Percentiles rank a stretch among this genome's conserved stretches.
Conservation (phyloP, 2,797 vertebrate species). For the Trachurus trachurus region DNA sequence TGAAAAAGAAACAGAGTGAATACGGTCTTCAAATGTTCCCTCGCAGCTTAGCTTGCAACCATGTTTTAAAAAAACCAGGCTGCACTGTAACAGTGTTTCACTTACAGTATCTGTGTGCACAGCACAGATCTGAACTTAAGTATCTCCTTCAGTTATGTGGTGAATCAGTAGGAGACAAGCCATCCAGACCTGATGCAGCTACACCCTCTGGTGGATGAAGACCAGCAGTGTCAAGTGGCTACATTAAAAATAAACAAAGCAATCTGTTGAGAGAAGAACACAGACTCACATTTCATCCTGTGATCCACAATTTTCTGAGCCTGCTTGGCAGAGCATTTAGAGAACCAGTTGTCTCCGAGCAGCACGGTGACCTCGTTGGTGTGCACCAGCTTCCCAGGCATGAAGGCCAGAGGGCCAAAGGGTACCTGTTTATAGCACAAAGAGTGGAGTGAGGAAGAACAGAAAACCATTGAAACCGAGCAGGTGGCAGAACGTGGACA, state of each 20-base stretch:
- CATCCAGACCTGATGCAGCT: constrained; percentile 20
- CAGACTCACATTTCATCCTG: constrained; percentile 93
- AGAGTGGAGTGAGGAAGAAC: neutral
- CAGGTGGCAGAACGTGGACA: neutral
- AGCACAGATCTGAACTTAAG: neutral
- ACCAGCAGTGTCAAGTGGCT: neutral
- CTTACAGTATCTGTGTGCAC: neutral
- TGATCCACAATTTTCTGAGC: constrained; percentile 91
- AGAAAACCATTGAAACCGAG: neutral
- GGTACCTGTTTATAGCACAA: constrained; percentile 89
- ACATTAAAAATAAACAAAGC: neutral
- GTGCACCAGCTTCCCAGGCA: constrained; percentile 93
- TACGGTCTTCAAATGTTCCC: neutral
- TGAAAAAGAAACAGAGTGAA: neutral
- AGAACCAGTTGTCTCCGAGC: constrained; percentile 98
- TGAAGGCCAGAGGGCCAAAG: constrained; percentile 95
- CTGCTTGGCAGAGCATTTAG: constrained; percentile 96
- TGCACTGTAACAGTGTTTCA: neutral
- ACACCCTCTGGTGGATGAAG: constrained; percentile 75
- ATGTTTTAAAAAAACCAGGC: constrained; percentile 10
- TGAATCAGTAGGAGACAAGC: neutral
- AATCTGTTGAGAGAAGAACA: neutral
- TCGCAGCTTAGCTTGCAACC: neutral
- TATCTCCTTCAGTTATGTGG: neutral
- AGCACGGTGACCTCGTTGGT: constrained; percentile 96